phyloP scores from a whole-genome alignment of 2,797 vertebrate species.

The Hirundo rustica region DNA sequence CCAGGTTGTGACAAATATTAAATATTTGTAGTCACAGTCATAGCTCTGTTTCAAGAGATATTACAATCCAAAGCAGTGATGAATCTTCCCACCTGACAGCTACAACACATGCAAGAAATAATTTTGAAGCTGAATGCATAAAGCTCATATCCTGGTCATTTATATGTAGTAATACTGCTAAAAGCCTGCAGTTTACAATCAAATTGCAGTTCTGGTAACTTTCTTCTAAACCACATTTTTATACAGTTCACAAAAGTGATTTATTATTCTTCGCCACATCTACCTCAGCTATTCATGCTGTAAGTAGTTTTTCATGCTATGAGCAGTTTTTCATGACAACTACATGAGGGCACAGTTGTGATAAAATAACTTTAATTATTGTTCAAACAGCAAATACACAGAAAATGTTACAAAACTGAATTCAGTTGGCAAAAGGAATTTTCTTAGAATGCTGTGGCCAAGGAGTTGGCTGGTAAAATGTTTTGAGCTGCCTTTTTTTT shows the following conservation, averaged over 20 bases:
- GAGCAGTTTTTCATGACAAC: neutral
- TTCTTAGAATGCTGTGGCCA: neutral
- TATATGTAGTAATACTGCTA: neutral
- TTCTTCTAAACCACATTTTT: neutral
- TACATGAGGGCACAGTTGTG: neutral
- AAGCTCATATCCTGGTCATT: neutral
- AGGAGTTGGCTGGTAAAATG: neutral
- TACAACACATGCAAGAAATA: neutral
- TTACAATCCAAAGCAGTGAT: neutral
- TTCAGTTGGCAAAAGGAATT: neutral
- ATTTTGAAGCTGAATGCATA: neutral
- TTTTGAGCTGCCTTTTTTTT: neutral
- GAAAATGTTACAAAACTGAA: neutral
- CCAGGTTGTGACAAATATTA: neutral
- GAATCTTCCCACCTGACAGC: neutral
- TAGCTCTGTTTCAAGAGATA: neutral
- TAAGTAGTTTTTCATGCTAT: neutral
- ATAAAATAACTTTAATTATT: neutral
- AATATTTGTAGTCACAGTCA: neutral
- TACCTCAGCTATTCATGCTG: neutral
- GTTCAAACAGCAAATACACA: neutral
- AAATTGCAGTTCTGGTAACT: neutral
- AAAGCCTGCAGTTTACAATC: neutral
- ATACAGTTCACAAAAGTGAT: neutral
- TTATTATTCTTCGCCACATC: neutral